Evolutionary conservation across 2,113 vertebrate genomes (phyloP), one percentile per base, ranked within the genome.

Genomic region (Sinosuthora webbiana): DNA sequence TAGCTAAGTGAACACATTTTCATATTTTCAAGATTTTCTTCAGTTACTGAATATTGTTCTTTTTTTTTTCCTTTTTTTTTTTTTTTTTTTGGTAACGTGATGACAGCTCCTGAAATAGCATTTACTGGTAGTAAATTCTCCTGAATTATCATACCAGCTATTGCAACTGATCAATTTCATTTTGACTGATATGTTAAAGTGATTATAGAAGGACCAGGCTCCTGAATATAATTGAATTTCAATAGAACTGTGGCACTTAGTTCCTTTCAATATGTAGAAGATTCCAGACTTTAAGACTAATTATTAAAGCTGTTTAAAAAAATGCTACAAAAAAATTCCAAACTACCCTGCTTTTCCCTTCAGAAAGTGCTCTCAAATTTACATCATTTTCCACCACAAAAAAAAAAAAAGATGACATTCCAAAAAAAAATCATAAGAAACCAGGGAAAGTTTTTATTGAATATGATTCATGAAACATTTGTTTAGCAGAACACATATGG

Each of bases 101-200:
- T 89, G 95, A n/a, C 87, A 77, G 87, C 33, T 91, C 87, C 82
- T 80, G 90, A 95, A 96, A 95, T 95, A 87, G 79, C 79, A 83
- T 62, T 59, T 67, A 50, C 75, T 63, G 33, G 35, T 88, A 73
- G 95, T 85, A 91, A 91, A 77, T 80, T 87, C 70, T 79, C 37
- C 39, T 87, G 24, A 96, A 95, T 93, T 95, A 95, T 87, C 81
- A 71, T 85, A 91, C 28, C 30, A 95, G 53, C 75, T 93, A 95
- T 77, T 1, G 70, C 70, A 95, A 70, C 50, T 79, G 91, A 97
- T 95, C 89, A 95, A 80, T 94, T 94, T 95, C 79, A 93, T 95
- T 93, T 69, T 96, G 93, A 94, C 73, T 92, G 94, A 91, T 87
- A 92, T 30, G 31, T 60, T 94, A 83, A 92, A 95, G 77, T 83